A percentile compares a stretch with the other conserved stretches of the same genome.
Conservation (phyloP, 2,113 vertebrate species). For the Orycteropus afer region DNA sequence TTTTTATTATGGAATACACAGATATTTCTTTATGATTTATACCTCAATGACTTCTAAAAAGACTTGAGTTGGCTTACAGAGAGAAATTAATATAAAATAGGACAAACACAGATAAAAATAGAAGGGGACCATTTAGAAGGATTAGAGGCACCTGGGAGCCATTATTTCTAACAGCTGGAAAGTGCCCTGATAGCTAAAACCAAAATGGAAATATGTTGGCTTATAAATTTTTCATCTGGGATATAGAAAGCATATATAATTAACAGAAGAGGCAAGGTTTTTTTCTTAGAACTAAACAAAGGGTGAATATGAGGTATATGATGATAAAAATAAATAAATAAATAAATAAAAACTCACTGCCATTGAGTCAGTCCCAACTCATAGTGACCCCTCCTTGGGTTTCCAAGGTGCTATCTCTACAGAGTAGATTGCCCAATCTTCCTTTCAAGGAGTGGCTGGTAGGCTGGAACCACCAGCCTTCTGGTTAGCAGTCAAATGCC, state of each 20-base stretch:
- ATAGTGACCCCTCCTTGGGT: too few relatives aligned
- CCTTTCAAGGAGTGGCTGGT: too few relatives aligned
- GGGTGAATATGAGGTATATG: neutral
- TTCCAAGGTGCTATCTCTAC: too few relatives aligned
- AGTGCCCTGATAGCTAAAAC: neutral
- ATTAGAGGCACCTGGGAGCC: constrained; percentile 37
- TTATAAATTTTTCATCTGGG: neutral
- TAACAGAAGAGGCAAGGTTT: neutral
- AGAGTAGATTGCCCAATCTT: too few relatives aligned
- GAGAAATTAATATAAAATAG: constrained; percentile 29
- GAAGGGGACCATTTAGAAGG: constrained; percentile 9
- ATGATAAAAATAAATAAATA: too few relatives aligned
- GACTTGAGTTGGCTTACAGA: neutral
- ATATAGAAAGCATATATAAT: neutral
- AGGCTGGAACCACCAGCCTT: too few relatives aligned
- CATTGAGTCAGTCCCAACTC: too few relatives aligned
- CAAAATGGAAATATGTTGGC: neutral
- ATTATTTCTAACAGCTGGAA: constrained; percentile 36
- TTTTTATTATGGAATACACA: neutral
- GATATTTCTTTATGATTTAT: constrained; percentile 33
- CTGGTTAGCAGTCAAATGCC: too few relatives aligned
- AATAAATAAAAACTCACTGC: too few relatives aligned
- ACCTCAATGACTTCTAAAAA: neutral
- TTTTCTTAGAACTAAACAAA: neutral
- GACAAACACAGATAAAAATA: constrained; percentile 39